phyloP scores from a whole-genome alignment of 2,113 vertebrate genomes.

The Melospiza melodia region DNA sequence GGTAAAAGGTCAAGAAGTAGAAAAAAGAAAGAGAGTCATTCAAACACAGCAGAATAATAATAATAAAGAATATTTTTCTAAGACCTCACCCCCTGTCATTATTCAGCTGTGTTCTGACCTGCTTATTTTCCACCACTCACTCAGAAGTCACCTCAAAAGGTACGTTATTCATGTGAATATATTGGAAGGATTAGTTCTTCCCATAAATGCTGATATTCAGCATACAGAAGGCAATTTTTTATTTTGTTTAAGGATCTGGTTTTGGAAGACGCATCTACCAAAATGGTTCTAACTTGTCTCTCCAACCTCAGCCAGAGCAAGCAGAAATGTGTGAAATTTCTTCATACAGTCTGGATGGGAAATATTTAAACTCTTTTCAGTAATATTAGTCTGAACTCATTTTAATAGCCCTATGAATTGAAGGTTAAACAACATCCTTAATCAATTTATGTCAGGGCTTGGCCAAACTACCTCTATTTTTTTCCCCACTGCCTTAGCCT shows the following conservation, averaged over 20 bases:
- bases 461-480: neutral
- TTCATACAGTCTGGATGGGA: neutral
- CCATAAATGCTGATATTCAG: neutral
- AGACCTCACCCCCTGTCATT: neutral
- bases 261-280: neutral
- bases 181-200: neutral
- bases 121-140: neutral
- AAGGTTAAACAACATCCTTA: neutral
- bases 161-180: neutral
- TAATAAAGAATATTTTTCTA: neutral
- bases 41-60: neutral
- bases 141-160: neutral
- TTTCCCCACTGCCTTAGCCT: neutral
- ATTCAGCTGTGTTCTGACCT: neutral
- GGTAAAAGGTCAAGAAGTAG: conserved; percentile 1
- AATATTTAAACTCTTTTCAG: neutral
- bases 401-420: neutral
- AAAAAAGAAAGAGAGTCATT: neutral
- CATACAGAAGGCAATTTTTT: neutral
- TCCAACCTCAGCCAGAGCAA: neutral
- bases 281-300: neutral
- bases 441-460: neutral
- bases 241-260: neutral
- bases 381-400: neutral
- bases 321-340: neutral